These are phyloP conservation scores for Cepaea nemoralis DNA, from an alignment of 1,140 invertebrate genomes.

Conservation along the genomic window DNA sequence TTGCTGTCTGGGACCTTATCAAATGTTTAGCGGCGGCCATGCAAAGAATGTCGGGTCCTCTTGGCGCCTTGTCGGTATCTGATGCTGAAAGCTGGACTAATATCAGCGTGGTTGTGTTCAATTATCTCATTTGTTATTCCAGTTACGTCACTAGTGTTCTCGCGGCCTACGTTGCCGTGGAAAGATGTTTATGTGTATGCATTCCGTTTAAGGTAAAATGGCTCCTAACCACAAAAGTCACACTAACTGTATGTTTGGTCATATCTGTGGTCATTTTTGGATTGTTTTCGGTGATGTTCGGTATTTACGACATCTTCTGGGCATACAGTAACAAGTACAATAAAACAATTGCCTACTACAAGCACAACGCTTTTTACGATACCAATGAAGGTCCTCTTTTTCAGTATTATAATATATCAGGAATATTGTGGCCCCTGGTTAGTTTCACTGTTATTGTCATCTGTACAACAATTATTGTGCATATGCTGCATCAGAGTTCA, in stretches of 20 bases:
- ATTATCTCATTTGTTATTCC: slow-evolving; percentile 10
- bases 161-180: slow-evolving; percentile 23
- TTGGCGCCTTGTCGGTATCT: neutral
- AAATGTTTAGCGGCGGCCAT: slow-evolving; percentile 12
- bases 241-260: neutral
- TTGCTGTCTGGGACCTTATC: slow-evolving; percentile 11
- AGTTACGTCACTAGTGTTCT: slow-evolving; percentile 17
- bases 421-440: slow-evolving; percentile 3
- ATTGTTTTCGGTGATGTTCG: slow-evolving; percentile 17
- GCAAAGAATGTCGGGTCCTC: slow-evolving; percentile 24
- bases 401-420: slow-evolving; percentile 1
- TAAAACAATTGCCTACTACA: slow-evolving; percentile 1
- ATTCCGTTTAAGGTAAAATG: slow-evolving; percentile 25
- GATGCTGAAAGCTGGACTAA: slow-evolving; percentile 17
- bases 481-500: neutral
- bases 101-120: slow-evolving; percentile 2
- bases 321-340: neutral
- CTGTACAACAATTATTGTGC: slow-evolving; percentile 20
- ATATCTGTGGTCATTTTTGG: slow-evolving; percentile 17
- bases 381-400: neutral
- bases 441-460: slow-evolving; percentile 21
- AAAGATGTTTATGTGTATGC: slow-evolving; percentile 26
- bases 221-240: slow-evolving; percentile 2
- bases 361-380: slow-evolving; percentile 9
- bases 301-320: slow-evolving; percentile 26